These are phyloP conservation scores for Acanthurus lineatus DNA, from an alignment of 2,797 vertebrate genomes.

Conservation along the genomic window DNA sequence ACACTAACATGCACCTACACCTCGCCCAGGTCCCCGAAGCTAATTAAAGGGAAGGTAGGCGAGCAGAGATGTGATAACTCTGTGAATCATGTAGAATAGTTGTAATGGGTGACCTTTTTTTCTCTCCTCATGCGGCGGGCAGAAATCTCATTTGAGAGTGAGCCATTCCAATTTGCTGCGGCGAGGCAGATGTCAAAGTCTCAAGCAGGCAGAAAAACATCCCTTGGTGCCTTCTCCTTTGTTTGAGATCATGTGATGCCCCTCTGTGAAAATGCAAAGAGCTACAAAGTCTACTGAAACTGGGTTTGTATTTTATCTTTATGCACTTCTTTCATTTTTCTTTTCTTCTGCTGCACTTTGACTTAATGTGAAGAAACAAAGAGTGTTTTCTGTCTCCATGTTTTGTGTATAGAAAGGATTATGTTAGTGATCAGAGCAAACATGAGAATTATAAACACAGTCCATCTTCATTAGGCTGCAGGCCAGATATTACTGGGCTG, in stretches of 20 bases:
- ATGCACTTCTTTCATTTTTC: slow-evolving; percentile 36
- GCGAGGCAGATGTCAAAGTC: slow-evolving; percentile 87
- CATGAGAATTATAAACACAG: slow-evolving; percentile 86
- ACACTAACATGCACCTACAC: slow-evolving; percentile 52
- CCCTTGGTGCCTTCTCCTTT: slow-evolving; percentile 80
- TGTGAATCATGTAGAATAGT: slow-evolving; percentile 85
- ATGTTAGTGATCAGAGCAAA: slow-evolving; percentile 85
- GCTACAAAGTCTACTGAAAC: slow-evolving; percentile 65
- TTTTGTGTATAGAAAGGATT: slow-evolving; percentile 81
- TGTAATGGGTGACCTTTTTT: slow-evolving; percentile 84
- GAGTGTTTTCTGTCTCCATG: slow-evolving; percentile 71
- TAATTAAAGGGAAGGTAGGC: slow-evolving; percentile 86
- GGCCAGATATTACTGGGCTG: slow-evolving; percentile 84
- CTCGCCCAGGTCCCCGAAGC: slow-evolving; percentile 81
- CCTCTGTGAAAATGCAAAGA: slow-evolving; percentile 78
- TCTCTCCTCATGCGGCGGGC: slow-evolving; percentile 71
- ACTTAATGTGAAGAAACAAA: slow-evolving; percentile 68
- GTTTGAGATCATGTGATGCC: slow-evolving; percentile 80
- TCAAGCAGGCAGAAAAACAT: slow-evolving; percentile 84
- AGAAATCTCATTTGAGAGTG: slow-evolving; percentile 84
- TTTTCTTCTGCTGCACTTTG: slow-evolving; percentile 52
- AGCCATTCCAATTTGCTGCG: slow-evolving; percentile 81
- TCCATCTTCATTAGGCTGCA: slow-evolving; percentile 85
- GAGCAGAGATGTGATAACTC: slow-evolving; percentile 82
- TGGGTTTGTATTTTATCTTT: slow-evolving; percentile 60